phyloP scores from a whole-genome alignment of 2,113 vertebrate genomes.

The Solea solea region DNA sequence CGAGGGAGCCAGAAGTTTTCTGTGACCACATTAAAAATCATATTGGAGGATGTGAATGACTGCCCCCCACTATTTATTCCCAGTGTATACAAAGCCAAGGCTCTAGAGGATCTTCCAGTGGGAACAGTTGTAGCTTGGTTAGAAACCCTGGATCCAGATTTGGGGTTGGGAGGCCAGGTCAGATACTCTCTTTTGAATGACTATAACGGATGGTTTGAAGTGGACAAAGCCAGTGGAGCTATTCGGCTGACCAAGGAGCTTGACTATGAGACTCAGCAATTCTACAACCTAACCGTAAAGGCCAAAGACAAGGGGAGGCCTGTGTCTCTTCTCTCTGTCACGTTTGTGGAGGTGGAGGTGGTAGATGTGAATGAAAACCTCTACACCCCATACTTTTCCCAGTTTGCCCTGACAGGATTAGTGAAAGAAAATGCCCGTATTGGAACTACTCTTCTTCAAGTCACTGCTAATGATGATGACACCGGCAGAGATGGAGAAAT shows the following conservation, averaged over 20 bases:
- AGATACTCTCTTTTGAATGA: constrained; percentile 92
- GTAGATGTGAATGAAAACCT: constrained; percentile 98
- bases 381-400: constrained; percentile 90
- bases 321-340: constrained; percentile 91
- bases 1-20: constrained; percentile 87
- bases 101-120: constrained; percentile 92
- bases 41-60: constrained; percentile 94
- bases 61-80: constrained; percentile 94
- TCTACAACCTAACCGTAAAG: constrained; percentile 94
- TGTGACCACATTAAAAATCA: constrained; percentile 86
- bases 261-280: constrained; percentile 95
- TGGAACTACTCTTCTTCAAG: constrained; percentile 92
- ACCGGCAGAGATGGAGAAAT: constrained; percentile 92
- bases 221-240: constrained; percentile 91
- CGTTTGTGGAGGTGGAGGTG: constrained; percentile 95
- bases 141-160: constrained; percentile 94
- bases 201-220: constrained; percentile 92
- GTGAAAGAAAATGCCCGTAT: constrained; percentile 92
- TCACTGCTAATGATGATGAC: constrained; percentile 91
- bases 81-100: constrained; percentile 87
- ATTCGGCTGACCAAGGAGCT: constrained; percentile 92
- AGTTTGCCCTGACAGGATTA: constrained; percentile 89
- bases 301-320: constrained; percentile 96
- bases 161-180: constrained; percentile 92
- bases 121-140: constrained; percentile 96